A percentile compares a stretch with the other conserved stretches of the same genome.
These are phyloP conservation scores for Caenorhabditis brenneri DNA, from an alignment of 1,140 invertebrate species.

Conservation along the genomic window DNA sequence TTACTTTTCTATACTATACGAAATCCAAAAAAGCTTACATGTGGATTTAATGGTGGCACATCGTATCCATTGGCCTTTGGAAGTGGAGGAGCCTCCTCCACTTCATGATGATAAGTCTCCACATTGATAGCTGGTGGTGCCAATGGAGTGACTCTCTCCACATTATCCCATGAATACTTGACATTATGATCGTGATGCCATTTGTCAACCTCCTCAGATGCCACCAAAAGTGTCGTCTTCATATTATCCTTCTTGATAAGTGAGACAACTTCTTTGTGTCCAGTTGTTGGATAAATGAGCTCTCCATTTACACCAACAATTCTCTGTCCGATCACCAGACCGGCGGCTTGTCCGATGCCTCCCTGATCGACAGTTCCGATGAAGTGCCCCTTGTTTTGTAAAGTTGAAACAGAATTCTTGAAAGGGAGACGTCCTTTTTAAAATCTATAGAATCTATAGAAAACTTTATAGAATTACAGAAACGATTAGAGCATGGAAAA, in stretches of 20 bases:
- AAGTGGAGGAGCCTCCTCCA: neutral
- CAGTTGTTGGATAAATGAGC: slow-evolving; percentile 65
- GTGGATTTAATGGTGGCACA: slow-evolving; percentile 26
- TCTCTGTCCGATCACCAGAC: slow-evolving; percentile 73
- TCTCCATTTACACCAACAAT: slow-evolving; percentile 75
- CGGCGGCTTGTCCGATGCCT: slow-evolving; percentile 71
- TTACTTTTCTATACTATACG: too few relatives aligned
- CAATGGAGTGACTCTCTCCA: neutral
- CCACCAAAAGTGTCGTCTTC: slow-evolving; percentile 86
- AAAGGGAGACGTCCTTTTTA: slow-evolving; percentile 61
- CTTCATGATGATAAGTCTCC: slow-evolving; percentile 14
- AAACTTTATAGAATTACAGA: too few relatives aligned
- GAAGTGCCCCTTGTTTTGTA: slow-evolving; percentile 85
- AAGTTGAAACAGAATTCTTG: slow-evolving; percentile 98
- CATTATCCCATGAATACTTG: slow-evolving; percentile 54
- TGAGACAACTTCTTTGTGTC: slow-evolving; percentile 79
- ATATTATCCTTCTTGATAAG: slow-evolving; percentile 85
- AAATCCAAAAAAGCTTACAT: slow-evolving; percentile 27
- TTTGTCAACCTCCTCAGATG: slow-evolving; percentile 81
- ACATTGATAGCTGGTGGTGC: neutral
- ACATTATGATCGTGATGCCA: slow-evolving; percentile 75
- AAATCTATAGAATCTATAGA: too few relatives aligned
- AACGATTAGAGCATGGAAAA: too few relatives aligned
- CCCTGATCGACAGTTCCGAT: slow-evolving; percentile 73
- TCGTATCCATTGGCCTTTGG: slow-evolving; percentile 3